These are phyloP conservation scores for Sebastes cheni DNA, from an alignment of 2,797 vertebrate species.

Conservation along the genomic window DNA sequence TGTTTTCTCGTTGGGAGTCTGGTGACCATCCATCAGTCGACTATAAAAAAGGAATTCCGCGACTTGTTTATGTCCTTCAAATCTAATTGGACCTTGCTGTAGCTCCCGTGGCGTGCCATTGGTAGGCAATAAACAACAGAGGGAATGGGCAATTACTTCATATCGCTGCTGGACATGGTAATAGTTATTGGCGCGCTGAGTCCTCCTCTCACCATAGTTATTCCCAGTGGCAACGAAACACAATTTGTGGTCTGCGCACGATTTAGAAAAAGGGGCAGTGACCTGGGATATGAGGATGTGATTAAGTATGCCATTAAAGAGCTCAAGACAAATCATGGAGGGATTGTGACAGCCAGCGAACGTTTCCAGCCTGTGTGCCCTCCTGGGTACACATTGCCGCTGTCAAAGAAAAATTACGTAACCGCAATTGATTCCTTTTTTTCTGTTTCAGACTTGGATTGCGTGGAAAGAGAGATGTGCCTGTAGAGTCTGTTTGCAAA, in stretches of 20 bases:
- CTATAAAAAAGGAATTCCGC: conserved; percentile 60
- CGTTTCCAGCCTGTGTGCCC: conserved; percentile 35
- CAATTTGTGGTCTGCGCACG: conserved; percentile 65
- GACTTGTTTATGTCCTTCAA: conserved; percentile 77
- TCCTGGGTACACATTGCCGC: conserved; percentile 35
- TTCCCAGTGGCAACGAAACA: conserved; percentile 57
- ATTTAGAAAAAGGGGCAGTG: conserved; percentile 51
- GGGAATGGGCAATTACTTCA: conserved; percentile 80
- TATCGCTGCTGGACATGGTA: conserved; percentile 74
- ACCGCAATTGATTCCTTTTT: conserved; percentile 2
- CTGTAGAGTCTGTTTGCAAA: conserved; percentile 2
- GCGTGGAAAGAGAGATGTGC: not conserved
- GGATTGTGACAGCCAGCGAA: conserved; percentile 40
- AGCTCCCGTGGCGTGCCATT: conserved; percentile 73
- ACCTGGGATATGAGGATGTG: conserved; percentile 59
- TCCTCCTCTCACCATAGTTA: conserved; percentile 52
- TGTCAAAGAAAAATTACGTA: conserved; percentile 40
- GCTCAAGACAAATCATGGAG: conserved; percentile 48
- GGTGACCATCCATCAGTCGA: conserved; percentile 40
- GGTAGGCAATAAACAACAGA: conserved; percentile 78
- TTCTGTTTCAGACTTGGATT: conserved; percentile 2
- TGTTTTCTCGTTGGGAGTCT: conserved; percentile 52
- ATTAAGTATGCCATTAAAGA: conserved; percentile 65
- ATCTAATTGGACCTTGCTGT: conserved; percentile 80
- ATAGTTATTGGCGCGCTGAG: conserved; percentile 62